Evolutionary conservation across 2,797 vertebrate species (phyloP).

Genomic region (Labroides dimidiatus): DNA sequence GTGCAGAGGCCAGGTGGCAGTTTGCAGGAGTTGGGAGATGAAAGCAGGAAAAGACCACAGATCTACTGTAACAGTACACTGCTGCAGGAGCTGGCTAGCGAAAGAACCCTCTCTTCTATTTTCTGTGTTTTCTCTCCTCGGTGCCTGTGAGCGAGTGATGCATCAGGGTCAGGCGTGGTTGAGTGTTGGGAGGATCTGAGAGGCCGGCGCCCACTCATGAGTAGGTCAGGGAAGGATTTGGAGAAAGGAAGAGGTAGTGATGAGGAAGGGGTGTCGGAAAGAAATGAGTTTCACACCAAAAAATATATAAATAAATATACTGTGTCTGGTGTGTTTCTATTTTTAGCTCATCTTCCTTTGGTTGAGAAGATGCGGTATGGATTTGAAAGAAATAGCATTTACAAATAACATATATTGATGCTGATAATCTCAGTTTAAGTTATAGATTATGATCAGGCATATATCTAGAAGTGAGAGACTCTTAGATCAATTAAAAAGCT

Average conservation of each 20-base stretch:
- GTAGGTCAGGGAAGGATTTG: conserved; percentile 50
- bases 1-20: conserved; percentile 72
- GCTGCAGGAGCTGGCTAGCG: conserved; percentile 67
- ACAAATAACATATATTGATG: too few relatives aligned
- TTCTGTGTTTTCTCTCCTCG: conserved; percentile 53
- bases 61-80: conserved; percentile 60
- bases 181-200: conserved; percentile 70
- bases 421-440: too few relatives aligned
- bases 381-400: too few relatives aligned
- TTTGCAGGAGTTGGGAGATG: conserved; percentile 72
- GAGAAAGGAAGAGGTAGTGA: conserved; percentile 9
- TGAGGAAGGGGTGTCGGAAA: conserved; percentile 2
- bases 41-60: conserved; percentile 72
- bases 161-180: conserved; percentile 72
- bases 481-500: too few relatives aligned
- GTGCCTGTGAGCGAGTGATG: conserved; percentile 73
- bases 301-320: background rate
- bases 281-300: background rate
- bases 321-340: conserved; percentile 10
- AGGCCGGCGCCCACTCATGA: conserved; percentile 64
- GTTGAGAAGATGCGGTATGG: background rate
- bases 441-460: too few relatives aligned
- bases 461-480: too few relatives aligned
- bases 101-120: conserved; percentile 45
- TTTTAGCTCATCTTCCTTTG: conserved; percentile 4